A percentile compares a stretch with the other conserved stretches of the same genome.
Evolutionary conservation across 2,113 vertebrate species (phyloP).

Genomic region (Otocyon megalotis): DNA sequence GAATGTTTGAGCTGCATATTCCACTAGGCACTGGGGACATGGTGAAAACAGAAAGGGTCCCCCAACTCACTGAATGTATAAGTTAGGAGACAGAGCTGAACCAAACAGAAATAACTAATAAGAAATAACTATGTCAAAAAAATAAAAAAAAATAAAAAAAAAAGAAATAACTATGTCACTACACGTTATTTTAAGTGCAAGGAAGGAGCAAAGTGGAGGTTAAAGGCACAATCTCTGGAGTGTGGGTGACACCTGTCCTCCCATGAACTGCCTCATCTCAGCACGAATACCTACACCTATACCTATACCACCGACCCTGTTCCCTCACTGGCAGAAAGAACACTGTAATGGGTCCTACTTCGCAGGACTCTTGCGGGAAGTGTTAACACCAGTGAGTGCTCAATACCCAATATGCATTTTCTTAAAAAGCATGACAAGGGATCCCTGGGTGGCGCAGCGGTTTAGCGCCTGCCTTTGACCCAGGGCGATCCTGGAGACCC

Average conservation of each 20-base stretch:
- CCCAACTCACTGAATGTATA: background rate
- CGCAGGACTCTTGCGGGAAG: background rate
- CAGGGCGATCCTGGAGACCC: too few relatives aligned
- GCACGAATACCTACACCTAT: background rate
- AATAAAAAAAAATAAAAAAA: too few relatives aligned
- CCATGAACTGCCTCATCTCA: background rate
- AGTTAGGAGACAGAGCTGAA: background rate
- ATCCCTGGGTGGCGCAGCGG: too few relatives aligned
- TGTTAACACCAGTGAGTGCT: background rate
- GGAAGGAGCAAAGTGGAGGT: too few relatives aligned
- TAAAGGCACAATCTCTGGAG: background rate
- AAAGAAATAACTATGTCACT: background rate
- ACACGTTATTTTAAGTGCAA: fast-evolving
- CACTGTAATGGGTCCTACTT: background rate
- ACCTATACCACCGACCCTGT: background rate
- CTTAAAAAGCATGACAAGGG: background rate
- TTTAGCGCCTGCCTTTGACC: too few relatives aligned
- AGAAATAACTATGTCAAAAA: too few relatives aligned
- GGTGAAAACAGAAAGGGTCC: background rate
- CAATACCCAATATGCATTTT: background rate
- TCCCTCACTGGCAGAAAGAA: background rate
- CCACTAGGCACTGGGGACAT: background rate
- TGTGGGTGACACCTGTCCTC: background rate
- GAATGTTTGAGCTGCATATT: background rate
- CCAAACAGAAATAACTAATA: background rate